These are phyloP conservation scores for Trachythela sp. DNA, from an alignment of 64 coral and sea anemone species.

Conservation along the genomic window DNA sequence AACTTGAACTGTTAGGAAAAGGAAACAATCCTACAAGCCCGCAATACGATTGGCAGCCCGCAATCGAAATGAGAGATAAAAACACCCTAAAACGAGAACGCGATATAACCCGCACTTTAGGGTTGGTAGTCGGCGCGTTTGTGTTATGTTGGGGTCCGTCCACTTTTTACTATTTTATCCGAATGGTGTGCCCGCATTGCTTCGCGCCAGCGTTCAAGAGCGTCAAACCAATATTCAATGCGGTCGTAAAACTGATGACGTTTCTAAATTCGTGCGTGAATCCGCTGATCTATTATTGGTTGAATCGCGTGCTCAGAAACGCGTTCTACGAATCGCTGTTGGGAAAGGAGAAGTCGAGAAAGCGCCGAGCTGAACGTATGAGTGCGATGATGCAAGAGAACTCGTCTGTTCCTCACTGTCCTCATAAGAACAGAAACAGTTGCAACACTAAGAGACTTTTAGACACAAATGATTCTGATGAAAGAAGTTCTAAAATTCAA, in stretches of 20 bases:
- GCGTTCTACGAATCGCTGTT: conserved; percentile 35
- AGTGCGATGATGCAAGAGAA: neutral
- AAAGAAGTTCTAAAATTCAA: neutral
- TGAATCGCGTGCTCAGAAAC: conserved; percentile 60
- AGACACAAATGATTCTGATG: neutral
- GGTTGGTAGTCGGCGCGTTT: conserved; percentile 77
- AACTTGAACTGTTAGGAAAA: neutral
- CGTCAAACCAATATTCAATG: conserved; percentile 64
- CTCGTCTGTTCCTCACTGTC: neutral
- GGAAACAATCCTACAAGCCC: neutral
- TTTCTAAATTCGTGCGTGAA: conserved; percentile 84
- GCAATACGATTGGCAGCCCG: neutral
- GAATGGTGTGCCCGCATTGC: conserved; percentile 59
- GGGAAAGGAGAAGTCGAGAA: neutral
- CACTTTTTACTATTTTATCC: conserved; percentile 89
- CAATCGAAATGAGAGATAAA: neutral
- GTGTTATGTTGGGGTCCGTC: conserved; percentile 89
- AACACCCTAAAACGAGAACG: conserved; percentile 48
- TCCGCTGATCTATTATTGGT: conserved; percentile 91
- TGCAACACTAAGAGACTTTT: neutral
- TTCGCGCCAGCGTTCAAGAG: conserved; percentile 49
- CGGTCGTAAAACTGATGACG: conserved; percentile 77
- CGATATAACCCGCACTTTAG: conserved; percentile 60
- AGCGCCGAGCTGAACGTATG: neutral
- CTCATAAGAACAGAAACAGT: neutral